Evolutionary conservation across 2,888 invertebrate species (phyloP).

Genomic region (Melinopterus prodromus): DNA sequence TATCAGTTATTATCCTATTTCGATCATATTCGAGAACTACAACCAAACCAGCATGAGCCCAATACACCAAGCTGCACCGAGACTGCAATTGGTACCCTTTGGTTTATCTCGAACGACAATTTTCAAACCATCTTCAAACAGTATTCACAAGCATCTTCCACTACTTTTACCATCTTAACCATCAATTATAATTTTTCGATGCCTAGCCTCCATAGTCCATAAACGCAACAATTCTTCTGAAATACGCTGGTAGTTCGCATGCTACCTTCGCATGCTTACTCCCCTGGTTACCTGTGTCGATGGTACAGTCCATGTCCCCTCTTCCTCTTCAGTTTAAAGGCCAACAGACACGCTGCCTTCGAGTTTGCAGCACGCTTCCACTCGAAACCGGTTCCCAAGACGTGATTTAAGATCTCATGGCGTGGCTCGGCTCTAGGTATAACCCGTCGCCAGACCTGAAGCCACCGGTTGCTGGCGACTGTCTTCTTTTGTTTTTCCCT

Average conservation of each 20-base stretch:
- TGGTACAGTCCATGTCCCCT: constrained; percentile 29
- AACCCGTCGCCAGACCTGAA: constrained; percentile 8
- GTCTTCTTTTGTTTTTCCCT: constrained; percentile 11
- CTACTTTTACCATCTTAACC: no score
- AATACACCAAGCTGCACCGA: no score
- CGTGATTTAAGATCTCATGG: constrained; percentile 30
- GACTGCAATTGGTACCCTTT: no score
- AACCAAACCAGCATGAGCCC: no score
- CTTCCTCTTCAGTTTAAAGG: constrained; percentile 16
- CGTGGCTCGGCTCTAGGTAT: not conserved
- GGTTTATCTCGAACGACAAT: no score
- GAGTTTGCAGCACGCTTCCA: constrained; percentile 18
- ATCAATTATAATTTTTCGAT: no score
- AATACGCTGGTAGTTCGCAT: not conserved
- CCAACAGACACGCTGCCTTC: constrained; percentile 20
- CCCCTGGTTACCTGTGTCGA: constrained; percentile 32
- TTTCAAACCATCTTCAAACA: no score
- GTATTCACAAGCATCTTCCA: no score
- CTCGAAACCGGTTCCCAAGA: constrained; percentile 31
- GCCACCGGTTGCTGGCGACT: constrained; percentile 7
- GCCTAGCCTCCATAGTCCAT: not conserved
- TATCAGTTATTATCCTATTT: no score
- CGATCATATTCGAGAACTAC: no score
- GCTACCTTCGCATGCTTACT: constrained; percentile 25
- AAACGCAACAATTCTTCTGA: not conserved